Percentiles rank a stretch among this genome's conserved stretches.
Evolutionary conservation across 2,797 vertebrate genomes (phyloP).

Genomic region (Gymnoscopelus braueri): DNA sequence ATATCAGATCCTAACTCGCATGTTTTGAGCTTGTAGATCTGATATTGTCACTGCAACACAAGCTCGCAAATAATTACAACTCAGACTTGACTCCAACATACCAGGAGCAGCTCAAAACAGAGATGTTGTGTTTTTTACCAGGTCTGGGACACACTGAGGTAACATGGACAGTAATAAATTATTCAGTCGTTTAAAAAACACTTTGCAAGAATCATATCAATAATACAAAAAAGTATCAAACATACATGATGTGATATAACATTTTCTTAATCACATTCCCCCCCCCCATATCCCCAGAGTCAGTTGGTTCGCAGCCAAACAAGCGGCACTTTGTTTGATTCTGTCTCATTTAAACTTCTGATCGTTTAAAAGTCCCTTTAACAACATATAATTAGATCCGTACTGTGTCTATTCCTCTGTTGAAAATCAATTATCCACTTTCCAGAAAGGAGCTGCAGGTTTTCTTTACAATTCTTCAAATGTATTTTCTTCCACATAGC

Average conservation of each 20-base stretch:
- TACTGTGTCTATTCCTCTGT: slow-evolving; percentile 30
- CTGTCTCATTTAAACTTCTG: slow-evolving; percentile 11
- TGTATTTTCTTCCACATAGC: slow-evolving; percentile 11
- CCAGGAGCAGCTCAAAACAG: not conserved
- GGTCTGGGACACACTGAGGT: slow-evolving; percentile 75
- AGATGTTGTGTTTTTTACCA: slow-evolving; percentile 55
- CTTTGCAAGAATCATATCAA: slow-evolving; percentile 67
- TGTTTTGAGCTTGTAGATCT: not conserved
- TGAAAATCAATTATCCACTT: slow-evolving; percentile 36
- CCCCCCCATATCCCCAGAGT: slow-evolving; percentile 32
- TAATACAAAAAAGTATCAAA: slow-evolving; percentile 73
- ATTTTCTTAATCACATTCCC: slow-evolving; percentile 62
- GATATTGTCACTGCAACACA: not conserved
- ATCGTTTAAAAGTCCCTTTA: slow-evolving; percentile 36
- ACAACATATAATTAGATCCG: slow-evolving; percentile 22
- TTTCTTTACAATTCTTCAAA: slow-evolving; percentile 29
- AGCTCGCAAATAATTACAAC: not conserved
- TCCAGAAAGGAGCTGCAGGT: slow-evolving; percentile 41
- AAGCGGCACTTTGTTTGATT: slow-evolving; percentile 19
- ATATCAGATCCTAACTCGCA: too few relatives aligned
- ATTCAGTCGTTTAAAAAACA: slow-evolving; percentile 73
- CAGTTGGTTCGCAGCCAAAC: slow-evolving; percentile 44
- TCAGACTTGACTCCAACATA: not conserved
- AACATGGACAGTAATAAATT: slow-evolving; percentile 80
- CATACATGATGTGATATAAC: slow-evolving; percentile 65